Base-by-base conservation (phyloP, 2,113 vertebrate genomes). In the Tamias sibiricus region DNA sequence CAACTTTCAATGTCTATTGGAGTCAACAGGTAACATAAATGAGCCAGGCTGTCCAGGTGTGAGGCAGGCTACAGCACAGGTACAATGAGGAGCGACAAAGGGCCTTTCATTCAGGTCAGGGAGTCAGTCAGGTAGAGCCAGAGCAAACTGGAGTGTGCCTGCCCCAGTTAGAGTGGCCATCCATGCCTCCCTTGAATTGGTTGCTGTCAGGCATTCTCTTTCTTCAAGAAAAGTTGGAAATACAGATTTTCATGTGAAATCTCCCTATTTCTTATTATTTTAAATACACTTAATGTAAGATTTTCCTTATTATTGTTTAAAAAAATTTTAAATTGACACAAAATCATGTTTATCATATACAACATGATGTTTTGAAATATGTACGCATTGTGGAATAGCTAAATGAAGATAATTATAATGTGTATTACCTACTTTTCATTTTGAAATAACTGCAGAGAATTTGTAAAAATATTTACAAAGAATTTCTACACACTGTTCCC, bases 361-460 rank as follows among this genome's bases (percentile, higher is more conserved):
- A 47, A 72, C 11, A 4, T n/a, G 6, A 64, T 64, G 4, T 75
- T 89, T 94, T 66, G 54, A 94, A 88, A 52, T 81, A n/a, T 42
- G 54, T n/a, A 10, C 30, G 37, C 28, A 42, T 47, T 64, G 42
- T 82, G 22, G n/a, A 94, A 74, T 22, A 30, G 57, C 28, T 66
- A 40, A 88, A 6, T 32, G 3, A 37, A 80, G 35, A 35, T 49
- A 74, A 82, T 75, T 72, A 52, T 12, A 69, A 49, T 42, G 42
- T 82, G 13, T 5, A 40, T 64, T 64, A 20, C 54, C 28, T 93
- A 49, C 68, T 77, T 92, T 94, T 57, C 71, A 82, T 52, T 88
- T 88, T 37, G 40, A 90, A 59, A 80, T 72, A 80, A 87, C 32
- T 87, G 77, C 7, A 91, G 32, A 8, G 68, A 93, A 82, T 87